Evolutionary conservation across 2,888 invertebrate genomes (phyloP), one percentile per base, ranked within the genome.

Genomic region (Phanerotoma sp.): DNA sequence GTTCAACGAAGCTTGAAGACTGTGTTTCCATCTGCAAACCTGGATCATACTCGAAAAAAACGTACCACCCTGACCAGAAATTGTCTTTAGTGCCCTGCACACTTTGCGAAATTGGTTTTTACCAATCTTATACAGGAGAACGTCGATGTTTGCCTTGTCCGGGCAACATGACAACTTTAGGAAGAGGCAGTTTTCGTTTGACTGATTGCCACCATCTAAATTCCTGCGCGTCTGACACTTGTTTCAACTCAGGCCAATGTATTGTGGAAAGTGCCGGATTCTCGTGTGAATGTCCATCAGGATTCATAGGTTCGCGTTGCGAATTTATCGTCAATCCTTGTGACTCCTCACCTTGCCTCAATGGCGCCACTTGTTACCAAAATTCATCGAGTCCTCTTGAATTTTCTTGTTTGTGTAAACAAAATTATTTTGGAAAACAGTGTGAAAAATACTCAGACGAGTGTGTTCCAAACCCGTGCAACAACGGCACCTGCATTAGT

Each of bases 11-110:
- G 18, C 40, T 71, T 4, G 68, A 73, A 2, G 82, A 84, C 54
- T 87, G 87, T 67, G 22, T 65, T 84, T 84, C 78, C 28, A 69
- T 79, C 51, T 87, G 87, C 66, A 77, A 77, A 10, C 82, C 83
- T 2, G 87, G 87, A 16, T 57, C 54, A 63, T 76, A 61, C 54
- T 72, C 74, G 70, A 80, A 69, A 52, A 67, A 49, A 55, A 76
- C 56, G 68, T 74, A 64, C 70, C 78, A 60, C 74, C 80, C 33
- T 63, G 74, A 67, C 11, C 47, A 58, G 28, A 53, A 50, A 16
- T 48, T 66, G 4, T 62, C 67, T 11, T 42, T 70, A 1, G 68
- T 68, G 32, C 73, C 73, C 2, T 74, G 73, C 28, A 44, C 62
- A 5, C 58, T 63, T 4, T 74, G 73, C 35, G 67, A 67, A 5